Conservation (phyloP, 1,140 invertebrate genomes). For the Philopotamus ludificatus region DNA sequence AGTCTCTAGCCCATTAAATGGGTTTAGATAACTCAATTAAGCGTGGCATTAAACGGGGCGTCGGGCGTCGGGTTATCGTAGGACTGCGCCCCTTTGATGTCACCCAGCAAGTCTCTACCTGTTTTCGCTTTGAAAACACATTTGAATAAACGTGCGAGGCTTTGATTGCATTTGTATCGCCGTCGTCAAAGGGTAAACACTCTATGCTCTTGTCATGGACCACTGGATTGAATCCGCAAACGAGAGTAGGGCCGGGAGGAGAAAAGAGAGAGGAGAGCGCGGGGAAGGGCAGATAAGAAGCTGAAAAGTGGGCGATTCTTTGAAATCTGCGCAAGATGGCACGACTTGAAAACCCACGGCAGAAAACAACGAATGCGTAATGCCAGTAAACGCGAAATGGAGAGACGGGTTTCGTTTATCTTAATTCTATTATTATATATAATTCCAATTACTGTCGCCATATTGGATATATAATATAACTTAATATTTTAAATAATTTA, state of each 20-base stretch:
- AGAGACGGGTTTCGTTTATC: no score
- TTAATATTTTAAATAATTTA: no score
- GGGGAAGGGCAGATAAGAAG: background rate
- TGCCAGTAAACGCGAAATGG: no score
- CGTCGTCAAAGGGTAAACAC: conserved; percentile 6
- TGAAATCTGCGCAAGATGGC: no score
- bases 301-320: background rate
- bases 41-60: conserved; percentile 23
- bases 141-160: conserved; percentile 4
- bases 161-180: conserved; percentile 21
- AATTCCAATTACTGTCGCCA: no score
- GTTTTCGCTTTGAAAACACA: conserved; percentile 24
- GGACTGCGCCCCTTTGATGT: conserved; percentile 9
- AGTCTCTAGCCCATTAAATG: conserved; percentile 26
- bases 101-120: conserved; percentile 7
- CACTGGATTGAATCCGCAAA: background rate
- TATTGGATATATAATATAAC: no score
- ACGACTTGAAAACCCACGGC: no score
- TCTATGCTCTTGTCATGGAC: background rate
- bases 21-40: conserved; percentile 37
- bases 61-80: background rate
- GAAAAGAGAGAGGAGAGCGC: no score
- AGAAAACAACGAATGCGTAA: no score
- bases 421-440: no score
- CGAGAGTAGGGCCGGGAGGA: background rate